phyloP scores from a whole-genome alignment of 2,888 invertebrate genomes.

The Alsophila aescularia region DNA sequence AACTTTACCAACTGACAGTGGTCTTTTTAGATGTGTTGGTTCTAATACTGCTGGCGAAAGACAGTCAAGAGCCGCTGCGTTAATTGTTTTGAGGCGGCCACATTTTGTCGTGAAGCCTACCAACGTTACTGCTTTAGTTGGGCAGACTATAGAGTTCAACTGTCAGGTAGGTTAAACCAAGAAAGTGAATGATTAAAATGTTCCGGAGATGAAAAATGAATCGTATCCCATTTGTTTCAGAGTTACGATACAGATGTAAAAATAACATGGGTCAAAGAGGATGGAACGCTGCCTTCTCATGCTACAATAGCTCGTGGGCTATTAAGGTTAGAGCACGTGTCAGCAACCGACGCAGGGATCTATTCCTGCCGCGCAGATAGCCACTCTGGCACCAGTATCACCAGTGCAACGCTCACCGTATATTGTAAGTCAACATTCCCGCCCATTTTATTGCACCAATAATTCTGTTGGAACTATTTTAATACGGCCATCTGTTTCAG shows the following conservation, averaged over 20 bases:
- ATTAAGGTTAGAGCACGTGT: constrained; percentile 92
- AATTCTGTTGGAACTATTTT: constrained; percentile 69
- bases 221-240: constrained; percentile 46
- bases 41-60: constrained; percentile 95
- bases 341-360: constrained; percentile 93
- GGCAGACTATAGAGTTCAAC: constrained; percentile 93
- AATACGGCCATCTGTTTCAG: constrained; percentile 86
- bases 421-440: constrained; percentile 90
- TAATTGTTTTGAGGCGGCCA: constrained; percentile 94
- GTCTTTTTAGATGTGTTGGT: constrained; percentile 95
- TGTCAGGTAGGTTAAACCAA: constrained; percentile 85
- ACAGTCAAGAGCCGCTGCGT: constrained; percentile 91
- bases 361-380: constrained; percentile 97
- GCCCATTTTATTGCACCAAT: constrained; percentile 73
- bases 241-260: constrained; percentile 76
- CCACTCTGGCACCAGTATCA: constrained; percentile 93
- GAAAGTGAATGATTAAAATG: not conserved
- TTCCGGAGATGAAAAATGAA: not conserved
- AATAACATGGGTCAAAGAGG: constrained; percentile 81
- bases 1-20: constrained; percentile 94
- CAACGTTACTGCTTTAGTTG: constrained; percentile 92
- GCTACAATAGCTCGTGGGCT: constrained; percentile 73
- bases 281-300: constrained; percentile 71
- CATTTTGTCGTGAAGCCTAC: constrained; percentile 94
- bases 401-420: constrained; percentile 94